Percentiles rank a stretch among this genome's conserved stretches.
phyloP scores from a whole-genome alignment of 2,113 vertebrate genomes.

The Charadrius vociferus region DNA sequence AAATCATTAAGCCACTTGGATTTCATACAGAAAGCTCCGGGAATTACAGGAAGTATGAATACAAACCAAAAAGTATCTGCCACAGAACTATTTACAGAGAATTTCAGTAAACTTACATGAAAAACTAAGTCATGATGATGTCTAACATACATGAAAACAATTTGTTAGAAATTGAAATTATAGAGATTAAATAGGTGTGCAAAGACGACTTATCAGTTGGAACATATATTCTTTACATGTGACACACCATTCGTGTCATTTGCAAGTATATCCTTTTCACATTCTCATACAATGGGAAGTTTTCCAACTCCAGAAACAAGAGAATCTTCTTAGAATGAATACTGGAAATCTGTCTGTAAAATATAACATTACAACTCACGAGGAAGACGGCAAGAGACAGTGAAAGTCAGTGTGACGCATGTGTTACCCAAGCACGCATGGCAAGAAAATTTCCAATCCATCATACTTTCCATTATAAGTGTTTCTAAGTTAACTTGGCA shows the following conservation, averaged over 20 bases:
- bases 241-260: not conserved
- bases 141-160: not conserved
- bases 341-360: not conserved
- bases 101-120: not conserved
- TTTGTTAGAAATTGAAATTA: not conserved
- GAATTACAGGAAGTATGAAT: not conserved
- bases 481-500: not conserved
- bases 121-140: not conserved
- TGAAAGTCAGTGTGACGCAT: not conserved
- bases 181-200: not conserved
- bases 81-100: not conserved
- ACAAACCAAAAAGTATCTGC: not conserved
- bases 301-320: not conserved
- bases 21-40: not conserved
- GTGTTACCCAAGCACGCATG: not conserved
- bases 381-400: not conserved
- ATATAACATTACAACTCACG: not conserved
- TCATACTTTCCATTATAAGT: not conserved
- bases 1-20: not conserved
- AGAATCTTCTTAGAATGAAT: not conserved
- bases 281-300: not conserved
- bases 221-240: not conserved
- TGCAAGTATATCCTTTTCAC: not conserved
- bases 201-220: not conserved
- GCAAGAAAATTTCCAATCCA: not conserved